Evolutionary conservation across 2,888 invertebrate species (phyloP).

Genomic region (Troglohyphantes excavatus): DNA sequence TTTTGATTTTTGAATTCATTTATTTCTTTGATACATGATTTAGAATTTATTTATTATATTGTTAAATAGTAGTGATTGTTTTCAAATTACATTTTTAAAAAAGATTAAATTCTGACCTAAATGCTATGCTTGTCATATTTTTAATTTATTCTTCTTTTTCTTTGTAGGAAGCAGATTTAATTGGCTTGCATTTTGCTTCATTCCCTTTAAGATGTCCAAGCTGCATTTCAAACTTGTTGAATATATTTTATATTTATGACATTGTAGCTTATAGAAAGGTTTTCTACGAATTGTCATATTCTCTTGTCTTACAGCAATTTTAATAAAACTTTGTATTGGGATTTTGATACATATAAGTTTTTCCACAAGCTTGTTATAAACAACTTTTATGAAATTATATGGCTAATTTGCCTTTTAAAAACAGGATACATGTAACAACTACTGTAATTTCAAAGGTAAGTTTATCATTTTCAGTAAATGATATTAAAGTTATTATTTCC

Average conservation of each 20-base stretch:
- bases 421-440: neutral
- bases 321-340: neutral
- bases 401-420: neutral
- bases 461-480: neutral
- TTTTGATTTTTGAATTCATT: no score
- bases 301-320: neutral
- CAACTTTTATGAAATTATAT: neutral
- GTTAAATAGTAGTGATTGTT: no score
- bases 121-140: neutral
- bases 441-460: neutral
- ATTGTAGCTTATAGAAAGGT: conserved; percentile 7
- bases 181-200: conserved; percentile 13
- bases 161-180: conserved; percentile 15
- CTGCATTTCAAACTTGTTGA: neutral
- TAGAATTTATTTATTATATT: no score
- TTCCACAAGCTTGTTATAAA: neutral
- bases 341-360: neutral
- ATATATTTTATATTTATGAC: conserved; percentile 2
- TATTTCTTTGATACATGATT: no score
- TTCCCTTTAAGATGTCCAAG: conserved; percentile 42
- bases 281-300: conserved; percentile 19
- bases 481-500: neutral
- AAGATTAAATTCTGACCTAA: no score
- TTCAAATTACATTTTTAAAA: no score
- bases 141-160: neutral